Evolutionary conservation across 2,113 vertebrate genomes (phyloP), one percentile per base, ranked within the genome.

Genomic region (Strigops habroptila): DNA sequence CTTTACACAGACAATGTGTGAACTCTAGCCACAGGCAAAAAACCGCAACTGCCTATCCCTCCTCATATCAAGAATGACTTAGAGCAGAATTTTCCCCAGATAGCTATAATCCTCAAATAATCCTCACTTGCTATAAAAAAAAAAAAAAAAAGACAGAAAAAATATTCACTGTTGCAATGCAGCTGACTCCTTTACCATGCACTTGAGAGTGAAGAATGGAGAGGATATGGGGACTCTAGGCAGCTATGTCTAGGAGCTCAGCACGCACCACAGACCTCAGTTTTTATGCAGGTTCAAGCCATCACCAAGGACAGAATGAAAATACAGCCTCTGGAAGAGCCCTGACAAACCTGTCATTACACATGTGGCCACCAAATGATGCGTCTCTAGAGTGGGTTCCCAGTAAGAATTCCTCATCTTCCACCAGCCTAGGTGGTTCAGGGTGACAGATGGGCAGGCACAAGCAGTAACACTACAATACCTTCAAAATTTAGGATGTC

Each of bases 141-240:
- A 91, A 91, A 87, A 74, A 84, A 95, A 94, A 91, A 93, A 81
- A 53, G 57, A 91, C 64, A 86, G 60, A 68, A 74, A 93, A 95
- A 86, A 78, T 64, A 64, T 37, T 69, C 13, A 9, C 55, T 86
- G 43, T 52, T 91, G 57, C 74, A 86, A 43, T 9, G 25, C 86
- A 92, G 69, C 62, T 88, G 60, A 84, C 39, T 92, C 44, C 27
- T 78, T 82, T 83, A 86, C 60, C 67, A 88, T n/a, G 7, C 46
- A 28, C 62, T 81, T 1, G 5, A 81, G 37, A 79, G 12, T 23
- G 57, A 91, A 52, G 48, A 68, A 59, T 70, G 25, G 18, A 90
- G 70, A 79, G 37, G 5, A n/a, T 55, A 52, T 0, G 0, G 14
- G 9, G 55, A 8, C 23, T 78, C 33, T 57, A 73, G 44, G 21